These are phyloP conservation scores for Chorisops tibialis DNA, from an alignment of 2,888 invertebrate genomes.

Conservation along the genomic window DNA sequence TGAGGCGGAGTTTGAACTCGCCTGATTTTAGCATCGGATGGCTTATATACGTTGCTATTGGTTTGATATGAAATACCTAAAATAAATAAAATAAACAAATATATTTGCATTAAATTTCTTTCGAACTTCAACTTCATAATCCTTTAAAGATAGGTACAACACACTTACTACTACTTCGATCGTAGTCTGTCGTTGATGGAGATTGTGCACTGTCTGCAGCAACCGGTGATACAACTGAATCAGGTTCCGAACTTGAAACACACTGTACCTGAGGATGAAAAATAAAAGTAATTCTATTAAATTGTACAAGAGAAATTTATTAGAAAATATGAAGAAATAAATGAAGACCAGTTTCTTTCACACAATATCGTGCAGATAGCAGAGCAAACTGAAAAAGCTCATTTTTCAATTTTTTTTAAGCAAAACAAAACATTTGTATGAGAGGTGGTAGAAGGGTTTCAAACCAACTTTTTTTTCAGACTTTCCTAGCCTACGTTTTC, in stretches of 20 bases:
- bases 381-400: too few relatives aligned
- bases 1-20: slow-evolving; percentile 45
- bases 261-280: slow-evolving; percentile 78
- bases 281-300: slow-evolving; percentile 15
- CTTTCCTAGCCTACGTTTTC: too few relatives aligned
- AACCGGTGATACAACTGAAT: slow-evolving; percentile 57
- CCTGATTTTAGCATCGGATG: slow-evolving; percentile 49
- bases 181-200: slow-evolving; percentile 50
- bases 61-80: slow-evolving; percentile 44
- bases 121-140: too few relatives aligned
- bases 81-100: slow-evolving; percentile 34
- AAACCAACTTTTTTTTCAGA: too few relatives aligned
- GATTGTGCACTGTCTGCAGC: slow-evolving; percentile 49
- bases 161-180: slow-evolving; percentile 43
- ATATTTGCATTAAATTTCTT: background rate
- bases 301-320: too few relatives aligned
- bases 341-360: too few relatives aligned
- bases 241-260: slow-evolving; percentile 81
- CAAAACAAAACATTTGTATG: too few relatives aligned
- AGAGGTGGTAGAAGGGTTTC: too few relatives aligned
- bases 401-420: too few relatives aligned
- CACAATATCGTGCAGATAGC: too few relatives aligned
- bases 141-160: too few relatives aligned
- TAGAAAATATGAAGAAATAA: slow-evolving; percentile 1
- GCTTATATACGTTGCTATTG: slow-evolving; percentile 43